Percentiles rank a stretch among this genome's conserved stretches.
Conservation (phyloP, 2,888 invertebrate genomes). For the Vannuccia rotundouncinata region DNA sequence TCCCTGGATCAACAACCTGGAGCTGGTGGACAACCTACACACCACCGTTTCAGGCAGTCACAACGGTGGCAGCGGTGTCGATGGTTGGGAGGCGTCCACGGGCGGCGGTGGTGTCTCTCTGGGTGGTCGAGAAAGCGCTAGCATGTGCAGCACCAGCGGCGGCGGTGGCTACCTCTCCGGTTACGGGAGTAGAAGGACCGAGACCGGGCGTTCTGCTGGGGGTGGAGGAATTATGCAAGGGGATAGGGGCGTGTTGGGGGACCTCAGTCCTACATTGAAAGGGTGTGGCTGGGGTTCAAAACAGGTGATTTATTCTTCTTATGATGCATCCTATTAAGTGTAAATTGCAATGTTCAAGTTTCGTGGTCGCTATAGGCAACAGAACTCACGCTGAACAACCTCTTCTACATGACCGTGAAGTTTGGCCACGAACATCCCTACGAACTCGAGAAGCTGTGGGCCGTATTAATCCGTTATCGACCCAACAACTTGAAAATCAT, state of each 20-base stretch:
- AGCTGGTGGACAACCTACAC: conserved; percentile 89
- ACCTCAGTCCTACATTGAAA: background rate
- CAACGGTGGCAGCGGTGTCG: background rate
- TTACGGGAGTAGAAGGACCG: background rate
- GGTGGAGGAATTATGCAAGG: background rate
- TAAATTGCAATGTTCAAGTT: background rate
- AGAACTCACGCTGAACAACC: conserved; percentile 96
- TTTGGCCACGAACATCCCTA: conserved; percentile 90
- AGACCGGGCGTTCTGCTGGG: background rate
- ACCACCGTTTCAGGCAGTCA: background rate
- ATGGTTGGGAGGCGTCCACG: background rate
- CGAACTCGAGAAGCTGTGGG: conserved; percentile 92
- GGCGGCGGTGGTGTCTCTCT: background rate
- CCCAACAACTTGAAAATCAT: conserved; percentile 94
- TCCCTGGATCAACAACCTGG: conserved; percentile 97
- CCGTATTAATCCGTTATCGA: conserved; percentile 84
- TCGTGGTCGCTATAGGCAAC: conserved; percentile 65
- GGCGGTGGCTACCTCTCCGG: too few relatives aligned
- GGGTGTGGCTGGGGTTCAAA: conserved; percentile 32
- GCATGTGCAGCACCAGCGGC: background rate
- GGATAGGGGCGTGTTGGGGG: background rate
- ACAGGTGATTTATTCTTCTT: background rate
- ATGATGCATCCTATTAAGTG: background rate
- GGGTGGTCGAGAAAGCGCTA: background rate
- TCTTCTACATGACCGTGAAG: conserved; percentile 92